phyloP scores from a whole-genome alignment of 2,113 vertebrate species.

The Anas platyrhynchos region DNA sequence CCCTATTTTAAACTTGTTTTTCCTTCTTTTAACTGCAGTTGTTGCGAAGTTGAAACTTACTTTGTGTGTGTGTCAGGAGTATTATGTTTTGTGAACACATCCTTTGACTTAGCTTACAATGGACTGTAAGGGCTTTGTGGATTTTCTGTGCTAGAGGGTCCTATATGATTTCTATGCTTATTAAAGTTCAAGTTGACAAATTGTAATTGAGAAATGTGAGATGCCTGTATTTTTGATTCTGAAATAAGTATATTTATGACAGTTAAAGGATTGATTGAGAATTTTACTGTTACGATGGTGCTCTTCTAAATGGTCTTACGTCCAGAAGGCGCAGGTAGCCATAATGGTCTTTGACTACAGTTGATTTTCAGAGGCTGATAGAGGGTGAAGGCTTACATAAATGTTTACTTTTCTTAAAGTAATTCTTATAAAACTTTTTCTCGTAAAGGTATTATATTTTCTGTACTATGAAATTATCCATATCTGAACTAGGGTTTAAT shows the following conservation, averaged over 20 bases:
- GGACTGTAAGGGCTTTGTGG: constrained; percentile 47
- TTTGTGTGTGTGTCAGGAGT: neutral
- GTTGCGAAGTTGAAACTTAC: neutral
- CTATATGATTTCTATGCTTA: constrained; percentile 46
- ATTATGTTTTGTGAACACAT: constrained; percentile 13
- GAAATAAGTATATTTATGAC: constrained; percentile 55
- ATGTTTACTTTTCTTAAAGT: constrained; percentile 71
- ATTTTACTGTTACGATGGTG: neutral
- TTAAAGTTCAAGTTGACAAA: constrained; percentile 30
- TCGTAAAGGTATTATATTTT: constrained; percentile 80
- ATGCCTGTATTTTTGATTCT: constrained; percentile 51
- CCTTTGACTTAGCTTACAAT: constrained; percentile 50
- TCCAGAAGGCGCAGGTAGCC: constrained; percentile 61
- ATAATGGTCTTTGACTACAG: constrained; percentile 11
- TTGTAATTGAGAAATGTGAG: constrained; percentile 17
- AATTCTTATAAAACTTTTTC: constrained; percentile 77
- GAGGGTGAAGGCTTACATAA: constrained; percentile 10
- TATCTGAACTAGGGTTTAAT: constrained; percentile 69
- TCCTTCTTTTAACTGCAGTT: neutral
- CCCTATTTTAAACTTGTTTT: neutral
- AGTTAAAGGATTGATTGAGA: neutral
- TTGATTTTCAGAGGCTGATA: neutral
- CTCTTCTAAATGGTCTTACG: constrained; percentile 33
- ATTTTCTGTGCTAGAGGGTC: constrained; percentile 56
- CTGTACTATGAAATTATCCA: constrained; percentile 64